Percentiles rank a stretch among this genome's conserved stretches.
Evolutionary conservation across 2,797 vertebrate species (phyloP).

Genomic region (Darevskia mixta): DNA sequence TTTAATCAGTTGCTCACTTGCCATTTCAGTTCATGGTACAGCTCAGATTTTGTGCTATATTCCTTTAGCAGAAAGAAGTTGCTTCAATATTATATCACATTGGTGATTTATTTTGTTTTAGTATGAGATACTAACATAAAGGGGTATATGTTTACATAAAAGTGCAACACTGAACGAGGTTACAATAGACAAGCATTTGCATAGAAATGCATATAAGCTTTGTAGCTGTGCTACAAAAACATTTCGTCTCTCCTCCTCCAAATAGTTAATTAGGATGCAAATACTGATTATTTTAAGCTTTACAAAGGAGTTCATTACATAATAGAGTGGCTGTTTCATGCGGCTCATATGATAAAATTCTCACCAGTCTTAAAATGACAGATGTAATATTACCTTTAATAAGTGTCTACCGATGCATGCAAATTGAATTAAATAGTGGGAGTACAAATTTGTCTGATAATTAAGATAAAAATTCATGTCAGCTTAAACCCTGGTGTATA

Average conservation of each 20-base stretch:
- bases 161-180: slow-evolving; percentile 6
- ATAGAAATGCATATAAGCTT: slow-evolving; percentile 18
- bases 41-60: background rate
- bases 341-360: slow-evolving; percentile 86
- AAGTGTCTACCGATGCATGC: slow-evolving; percentile 88
- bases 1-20: background rate
- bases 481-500: slow-evolving; percentile 84
- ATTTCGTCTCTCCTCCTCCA: slow-evolving; percentile 55
- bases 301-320: slow-evolving; percentile 81
- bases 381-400: slow-evolving; percentile 91
- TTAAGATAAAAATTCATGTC: slow-evolving; percentile 91
- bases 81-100: slow-evolving; percentile 29
- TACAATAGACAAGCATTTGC: slow-evolving; percentile 38
- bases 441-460: slow-evolving; percentile 88
- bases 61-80: slow-evolving; percentile 31
- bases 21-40: slow-evolving; percentile 32
- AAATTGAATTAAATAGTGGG: slow-evolving; percentile 91
- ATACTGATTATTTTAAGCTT: slow-evolving; percentile 80
- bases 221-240: slow-evolving; percentile 56
- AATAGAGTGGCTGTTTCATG: slow-evolving; percentile 80
- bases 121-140: slow-evolving; percentile 27
- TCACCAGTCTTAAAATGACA: slow-evolving; percentile 87
- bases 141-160: slow-evolving; percentile 25
- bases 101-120: slow-evolving; percentile 22
- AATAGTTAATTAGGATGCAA: slow-evolving; percentile 81